Conservation (phyloP, 1,140 invertebrate species). For the Gryon sp. region DNA sequence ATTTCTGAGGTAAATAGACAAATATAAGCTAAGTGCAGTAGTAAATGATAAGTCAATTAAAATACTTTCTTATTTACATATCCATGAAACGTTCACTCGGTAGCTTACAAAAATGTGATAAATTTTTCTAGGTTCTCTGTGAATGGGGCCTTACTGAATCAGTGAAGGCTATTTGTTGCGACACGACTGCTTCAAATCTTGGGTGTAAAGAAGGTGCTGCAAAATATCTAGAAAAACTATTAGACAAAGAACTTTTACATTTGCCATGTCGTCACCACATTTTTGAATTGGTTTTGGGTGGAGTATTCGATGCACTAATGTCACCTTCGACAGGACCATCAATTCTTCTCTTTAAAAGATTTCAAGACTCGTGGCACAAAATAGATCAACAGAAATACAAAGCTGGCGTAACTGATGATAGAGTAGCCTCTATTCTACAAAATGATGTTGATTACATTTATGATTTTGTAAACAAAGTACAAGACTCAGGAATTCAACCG, state of each 20-base stretch:
- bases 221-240: constrained; percentile 23
- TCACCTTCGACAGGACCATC: constrained; percentile 19
- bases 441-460: constrained; percentile 32
- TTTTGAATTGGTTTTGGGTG: constrained; percentile 31
- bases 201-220: constrained; percentile 35
- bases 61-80: constrained; percentile 20
- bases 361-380: constrained; percentile 23
- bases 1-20: constrained; percentile 31
- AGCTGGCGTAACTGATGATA: too few species aligned
- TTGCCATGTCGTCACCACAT: too few species aligned
- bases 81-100: constrained; percentile 6
- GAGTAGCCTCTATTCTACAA: constrained; percentile 5
- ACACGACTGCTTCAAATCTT: constrained; percentile 30
- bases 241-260: too few species aligned
- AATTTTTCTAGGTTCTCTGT: constrained; percentile 19
- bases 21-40: neutral
- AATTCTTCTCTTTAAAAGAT: constrained; percentile 32
- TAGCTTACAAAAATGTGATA: constrained; percentile 7
- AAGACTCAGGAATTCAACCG: constrained; percentile 35
- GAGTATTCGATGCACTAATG: constrained; percentile 33
- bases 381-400: too few species aligned
- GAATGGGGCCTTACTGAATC: constrained; percentile 28
- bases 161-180: constrained; percentile 28
- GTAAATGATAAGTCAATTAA: constrained; percentile 8
- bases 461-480: constrained; percentile 26